Conservation (phyloP, 53 echinoderm and acorn worm genomes). For the Paracentrotus lividus region DNA sequence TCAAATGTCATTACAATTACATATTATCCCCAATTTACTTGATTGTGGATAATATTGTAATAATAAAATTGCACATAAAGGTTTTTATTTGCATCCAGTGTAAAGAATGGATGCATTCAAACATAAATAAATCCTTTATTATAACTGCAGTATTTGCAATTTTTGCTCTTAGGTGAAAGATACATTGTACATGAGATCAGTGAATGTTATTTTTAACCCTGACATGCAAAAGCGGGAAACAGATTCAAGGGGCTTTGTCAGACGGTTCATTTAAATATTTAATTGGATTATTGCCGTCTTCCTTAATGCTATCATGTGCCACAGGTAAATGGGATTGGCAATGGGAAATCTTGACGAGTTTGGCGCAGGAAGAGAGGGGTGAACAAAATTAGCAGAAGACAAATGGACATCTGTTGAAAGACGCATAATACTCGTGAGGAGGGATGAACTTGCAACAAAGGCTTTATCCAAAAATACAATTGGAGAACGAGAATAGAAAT, state of each 20-base stretch:
- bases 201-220: conserved; percentile 8
- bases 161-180: too few relatives aligned
- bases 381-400: conserved; percentile 14
- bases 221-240: conserved; percentile 1
- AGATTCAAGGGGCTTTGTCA: neutral
- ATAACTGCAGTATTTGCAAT: neutral
- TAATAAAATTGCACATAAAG: too few relatives aligned
- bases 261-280: neutral
- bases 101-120: neutral
- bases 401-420: neutral
- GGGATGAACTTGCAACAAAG: neutral
- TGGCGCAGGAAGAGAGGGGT: conserved; percentile 25
- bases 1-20: neutral
- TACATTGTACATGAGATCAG: too few relatives aligned
- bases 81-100: neutral
- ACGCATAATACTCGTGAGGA: neutral
- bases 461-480: neutral
- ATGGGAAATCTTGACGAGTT: conserved; percentile 21
- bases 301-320: neutral
- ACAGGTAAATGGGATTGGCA: neutral
- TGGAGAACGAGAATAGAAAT: neutral
- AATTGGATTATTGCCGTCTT: conserved; percentile 27
- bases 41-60: too few relatives aligned
- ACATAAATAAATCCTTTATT: neutral
- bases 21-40: too few relatives aligned